phyloP scores from a whole-genome alignment of 2,888 invertebrate species.

The Yponomeuta malinellus region DNA sequence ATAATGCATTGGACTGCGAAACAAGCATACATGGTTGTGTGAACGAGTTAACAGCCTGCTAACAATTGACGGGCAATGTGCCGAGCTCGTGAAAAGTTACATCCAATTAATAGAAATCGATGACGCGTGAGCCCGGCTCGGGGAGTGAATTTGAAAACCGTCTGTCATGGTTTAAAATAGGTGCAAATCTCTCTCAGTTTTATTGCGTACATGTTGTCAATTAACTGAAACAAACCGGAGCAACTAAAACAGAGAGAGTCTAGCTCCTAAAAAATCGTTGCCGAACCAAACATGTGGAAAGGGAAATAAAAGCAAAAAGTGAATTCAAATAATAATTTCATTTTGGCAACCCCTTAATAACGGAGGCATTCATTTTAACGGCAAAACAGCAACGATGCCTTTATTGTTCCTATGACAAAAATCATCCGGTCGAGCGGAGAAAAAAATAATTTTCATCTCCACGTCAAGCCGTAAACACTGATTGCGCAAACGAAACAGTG shows the following conservation, averaged over 20 bases:
- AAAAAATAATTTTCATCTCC: slow-evolving; percentile 29
- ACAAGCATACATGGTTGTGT: not conserved
- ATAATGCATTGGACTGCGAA: slow-evolving; percentile 26
- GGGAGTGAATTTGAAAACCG: slow-evolving; percentile 52
- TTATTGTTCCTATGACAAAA: slow-evolving; percentile 10
- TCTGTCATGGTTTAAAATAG: slow-evolving; percentile 35
- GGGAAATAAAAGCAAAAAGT: not conserved
- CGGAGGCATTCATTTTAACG: slow-evolving; percentile 3
- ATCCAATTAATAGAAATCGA: slow-evolving; percentile 63
- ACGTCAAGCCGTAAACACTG: slow-evolving; percentile 34
- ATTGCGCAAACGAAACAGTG: slow-evolving; percentile 28
- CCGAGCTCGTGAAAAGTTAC: slow-evolving; percentile 54
- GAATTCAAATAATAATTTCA: not conserved
- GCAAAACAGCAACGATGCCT: not conserved
- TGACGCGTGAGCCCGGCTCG: slow-evolving; percentile 48
- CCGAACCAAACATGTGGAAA: not conserved
- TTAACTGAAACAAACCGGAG: not conserved
- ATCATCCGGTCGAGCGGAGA: slow-evolving; percentile 12
- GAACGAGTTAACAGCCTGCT: slow-evolving; percentile 7
- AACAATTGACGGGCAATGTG: slow-evolving; percentile 3
- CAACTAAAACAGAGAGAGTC: not conserved
- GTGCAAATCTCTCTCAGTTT: not conserved
- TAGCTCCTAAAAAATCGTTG: not conserved
- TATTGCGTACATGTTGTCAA: not conserved
- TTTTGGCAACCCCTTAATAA: slow-evolving; percentile 5